Percentiles rank a stretch among this genome's conserved stretches.
phyloP scores from a whole-genome alignment of 2,888 invertebrate species.

The Nomada fucata region DNA sequence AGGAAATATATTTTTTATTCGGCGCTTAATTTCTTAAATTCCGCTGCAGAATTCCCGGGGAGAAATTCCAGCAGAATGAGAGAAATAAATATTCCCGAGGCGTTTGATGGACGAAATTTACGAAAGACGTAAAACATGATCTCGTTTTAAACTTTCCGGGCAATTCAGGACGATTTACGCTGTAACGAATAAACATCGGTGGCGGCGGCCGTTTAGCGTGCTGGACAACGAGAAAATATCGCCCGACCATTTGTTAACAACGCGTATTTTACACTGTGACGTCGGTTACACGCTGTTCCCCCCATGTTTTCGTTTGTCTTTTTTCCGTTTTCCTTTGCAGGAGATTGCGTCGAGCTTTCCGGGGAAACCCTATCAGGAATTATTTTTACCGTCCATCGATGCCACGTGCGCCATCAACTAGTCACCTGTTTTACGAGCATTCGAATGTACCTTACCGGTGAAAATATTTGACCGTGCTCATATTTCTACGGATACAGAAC shows the following conservation, averaged over 20 bases:
- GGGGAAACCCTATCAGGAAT: constrained; percentile 3
- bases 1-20: too few relatives aligned
- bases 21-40: neutral
- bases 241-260: constrained; percentile 46
- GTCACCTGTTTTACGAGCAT: constrained; percentile 36
- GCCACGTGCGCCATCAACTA: constrained; percentile 25
- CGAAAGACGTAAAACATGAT: constrained; percentile 6
- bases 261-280: constrained; percentile 31
- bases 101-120: too few relatives aligned
- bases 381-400: constrained; percentile 22
- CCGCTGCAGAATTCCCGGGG: too few relatives aligned
- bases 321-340: constrained; percentile 29
- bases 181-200: constrained; percentile 38
- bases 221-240: constrained; percentile 39
- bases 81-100: neutral
- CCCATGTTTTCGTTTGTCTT: neutral
- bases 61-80: neutral
- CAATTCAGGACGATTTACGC: constrained; percentile 37
- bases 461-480: constrained; percentile 20
- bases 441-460: constrained; percentile 2
- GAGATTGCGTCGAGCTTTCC: neutral
- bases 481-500: neutral
- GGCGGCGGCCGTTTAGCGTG: constrained; percentile 32
- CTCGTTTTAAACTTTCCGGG: constrained; percentile 13
- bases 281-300: neutral